Conservation (phyloP, 2,797 vertebrate genomes). For the Cryptoblepharus egeriae region DNA sequence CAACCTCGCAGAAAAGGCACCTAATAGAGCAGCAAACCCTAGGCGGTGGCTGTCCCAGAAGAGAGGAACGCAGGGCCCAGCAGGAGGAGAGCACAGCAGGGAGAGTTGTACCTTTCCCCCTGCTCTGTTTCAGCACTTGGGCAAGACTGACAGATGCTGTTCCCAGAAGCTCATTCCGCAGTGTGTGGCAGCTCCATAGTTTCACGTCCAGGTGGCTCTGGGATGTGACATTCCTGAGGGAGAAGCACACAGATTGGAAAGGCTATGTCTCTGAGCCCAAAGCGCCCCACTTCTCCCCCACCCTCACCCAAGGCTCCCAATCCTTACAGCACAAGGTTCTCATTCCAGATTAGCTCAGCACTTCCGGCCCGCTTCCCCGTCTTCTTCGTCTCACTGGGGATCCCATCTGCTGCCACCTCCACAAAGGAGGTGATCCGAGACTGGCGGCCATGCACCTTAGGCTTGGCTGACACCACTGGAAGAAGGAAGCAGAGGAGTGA, state of each 20-base stretch:
- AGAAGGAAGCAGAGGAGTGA: rapidly evolving
- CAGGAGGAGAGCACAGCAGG: rapidly evolving
- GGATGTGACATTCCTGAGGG: conserved; percentile 89
- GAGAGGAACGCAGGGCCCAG: rapidly evolving
- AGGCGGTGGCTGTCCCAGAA: neutral
- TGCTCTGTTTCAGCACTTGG: conserved; percentile 84
- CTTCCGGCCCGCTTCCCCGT: conserved; percentile 91
- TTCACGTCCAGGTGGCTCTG: conserved; percentile 93
- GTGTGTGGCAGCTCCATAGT: conserved; percentile 94
- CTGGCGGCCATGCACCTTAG: conserved; percentile 85
- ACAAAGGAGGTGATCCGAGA: conserved; percentile 91
- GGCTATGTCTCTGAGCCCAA: rapidly evolving
- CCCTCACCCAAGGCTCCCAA: rapidly evolving
- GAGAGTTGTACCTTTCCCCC: conserved; percentile 84
- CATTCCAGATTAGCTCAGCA: conserved; percentile 93
- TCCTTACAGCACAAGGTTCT: conserved; percentile 90
- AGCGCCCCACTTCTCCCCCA: neutral
- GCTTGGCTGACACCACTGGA: conserved; percentile 89
- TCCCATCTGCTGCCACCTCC: conserved; percentile 90
- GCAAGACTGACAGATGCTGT: conserved; percentile 88
- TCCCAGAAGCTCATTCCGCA: conserved; percentile 93
- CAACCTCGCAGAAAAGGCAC: rapidly evolving
- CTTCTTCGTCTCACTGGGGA: conserved; percentile 92
- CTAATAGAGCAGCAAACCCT: rapidly evolving
- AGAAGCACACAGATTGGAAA: neutral